Evolutionary conservation across 1,140 invertebrate species (phyloP).

Genomic region (Heliconius congener): DNA sequence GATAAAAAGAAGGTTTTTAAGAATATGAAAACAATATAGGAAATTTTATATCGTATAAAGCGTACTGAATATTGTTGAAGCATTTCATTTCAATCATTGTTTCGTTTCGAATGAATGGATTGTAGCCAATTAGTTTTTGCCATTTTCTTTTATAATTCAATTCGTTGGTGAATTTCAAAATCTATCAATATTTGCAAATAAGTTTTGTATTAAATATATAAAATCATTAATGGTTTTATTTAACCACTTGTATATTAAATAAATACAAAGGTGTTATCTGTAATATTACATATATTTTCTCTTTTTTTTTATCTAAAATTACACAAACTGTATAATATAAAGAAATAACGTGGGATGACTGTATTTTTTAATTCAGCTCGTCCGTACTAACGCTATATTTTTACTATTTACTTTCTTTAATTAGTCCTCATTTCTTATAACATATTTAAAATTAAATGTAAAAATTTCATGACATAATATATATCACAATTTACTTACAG

Average conservation of each 20-base stretch:
- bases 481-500: neutral
- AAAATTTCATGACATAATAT: neutral
- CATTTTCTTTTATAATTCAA: constrained; percentile 37
- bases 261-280: too few relatives aligned
- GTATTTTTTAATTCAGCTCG: neutral
- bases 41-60: constrained; percentile 24
- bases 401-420: neutral
- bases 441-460: neutral
- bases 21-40: constrained; percentile 25
- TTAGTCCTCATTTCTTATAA: neutral
- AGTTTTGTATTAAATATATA: too few relatives aligned
- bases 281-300: too few relatives aligned
- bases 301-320: too few relatives aligned
- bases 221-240: too few relatives aligned
- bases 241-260: too few relatives aligned
- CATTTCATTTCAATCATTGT: constrained; percentile 45
- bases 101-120: constrained; percentile 42
- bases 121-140: constrained; percentile 44
- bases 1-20: neutral
- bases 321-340: too few relatives aligned
- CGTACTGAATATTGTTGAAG: constrained; percentile 25
- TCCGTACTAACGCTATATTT: neutral
- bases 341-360: neutral
- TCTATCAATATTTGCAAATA: constrained; percentile 21
- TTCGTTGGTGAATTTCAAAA: constrained; percentile 35